Evolutionary conservation across 1,140 invertebrate species (phyloP), one percentile per base, ranked within the genome.

Genomic region (Pararge aegeria): DNA sequence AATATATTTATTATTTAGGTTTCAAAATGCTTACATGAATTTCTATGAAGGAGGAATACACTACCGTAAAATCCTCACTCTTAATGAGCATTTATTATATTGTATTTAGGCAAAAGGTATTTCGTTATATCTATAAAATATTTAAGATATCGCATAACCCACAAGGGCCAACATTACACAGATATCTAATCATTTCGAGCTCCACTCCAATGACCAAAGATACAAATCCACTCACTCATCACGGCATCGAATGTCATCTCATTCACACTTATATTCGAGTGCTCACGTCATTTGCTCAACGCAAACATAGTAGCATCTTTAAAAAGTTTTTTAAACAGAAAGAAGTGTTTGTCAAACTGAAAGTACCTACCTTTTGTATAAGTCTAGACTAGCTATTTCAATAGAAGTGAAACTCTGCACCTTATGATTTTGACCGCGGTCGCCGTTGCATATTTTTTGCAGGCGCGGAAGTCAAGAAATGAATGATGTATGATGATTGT

Each of bases 191-290:
- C 30, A 34, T 34, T 34, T 34, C n/a, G n/a, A 34, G 30, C 12
- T 34, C 66, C 62, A 49, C 40, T 49, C 9, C 53, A 61, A 4
- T 54, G 57, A 50, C 46, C 48, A 18, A 64, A 54, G 66, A 67
- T 64, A 67, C 56, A 69, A 68, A 48, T 67, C 57, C 49, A 68
- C 56, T 68, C 62, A 34, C 9, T 42, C 38, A 5, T 42, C 38
- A 42, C 13, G 55, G 66, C 73, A 74, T 71, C 59, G 70, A 73
- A 70, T 66, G 69, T 68, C 66, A 61, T 61, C 63, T 52, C 61
- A 61, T 51, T 66, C 57, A 60, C 52, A 63, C 60, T 64, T 63
- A 58, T 29, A 67, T 59, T 65, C 58, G 44, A 68, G 55, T 65
- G 29, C 54, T 55, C 27, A 34, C 55, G 12, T 50, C 53, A 58